Conservation (phyloP, 2,113 vertebrate genomes). For the Equus quagga region DNA sequence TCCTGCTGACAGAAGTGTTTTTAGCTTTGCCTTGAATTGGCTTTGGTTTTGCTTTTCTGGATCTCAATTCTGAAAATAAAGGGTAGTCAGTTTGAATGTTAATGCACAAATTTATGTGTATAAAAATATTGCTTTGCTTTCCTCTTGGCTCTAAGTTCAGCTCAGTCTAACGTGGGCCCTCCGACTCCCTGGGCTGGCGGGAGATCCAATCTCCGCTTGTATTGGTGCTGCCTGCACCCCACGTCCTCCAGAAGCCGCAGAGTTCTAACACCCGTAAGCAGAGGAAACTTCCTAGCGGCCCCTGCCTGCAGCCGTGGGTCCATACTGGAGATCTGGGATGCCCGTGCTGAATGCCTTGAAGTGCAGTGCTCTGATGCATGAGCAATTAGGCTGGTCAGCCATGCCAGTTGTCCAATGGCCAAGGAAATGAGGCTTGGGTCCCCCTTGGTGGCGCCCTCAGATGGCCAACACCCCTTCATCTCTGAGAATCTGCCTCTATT, state of each 20-base stretch:
- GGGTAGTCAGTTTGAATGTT: neutral
- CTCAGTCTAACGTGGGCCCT: neutral
- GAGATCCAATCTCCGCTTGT: neutral
- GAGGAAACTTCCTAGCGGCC: neutral
- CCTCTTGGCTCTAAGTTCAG: neutral
- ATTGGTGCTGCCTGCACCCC: neutral
- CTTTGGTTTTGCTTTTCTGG: neutral
- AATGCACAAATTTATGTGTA: neutral
- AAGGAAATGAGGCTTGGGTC: neutral
- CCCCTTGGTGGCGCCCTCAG: neutral
- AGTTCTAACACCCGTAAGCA: neutral
- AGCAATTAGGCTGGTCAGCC: neutral
- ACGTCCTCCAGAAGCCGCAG: neutral
- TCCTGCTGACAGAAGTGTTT: constrained; percentile 61
- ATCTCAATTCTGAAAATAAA: constrained; percentile 1
- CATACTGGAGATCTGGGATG: neutral
- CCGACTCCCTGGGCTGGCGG: neutral
- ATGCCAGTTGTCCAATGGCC: neutral
- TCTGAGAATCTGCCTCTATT: neutral
- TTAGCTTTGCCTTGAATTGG: neutral
- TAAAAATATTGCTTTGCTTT: neutral
- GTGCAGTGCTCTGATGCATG: neutral
- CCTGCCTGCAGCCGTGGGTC: neutral
- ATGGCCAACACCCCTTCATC: neutral
- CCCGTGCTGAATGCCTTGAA: neutral